Percentiles rank a stretch among this genome's conserved stretches.
phyloP scores from a whole-genome alignment of 2,888 invertebrate species.

The Perizoma affinitatum region DNA sequence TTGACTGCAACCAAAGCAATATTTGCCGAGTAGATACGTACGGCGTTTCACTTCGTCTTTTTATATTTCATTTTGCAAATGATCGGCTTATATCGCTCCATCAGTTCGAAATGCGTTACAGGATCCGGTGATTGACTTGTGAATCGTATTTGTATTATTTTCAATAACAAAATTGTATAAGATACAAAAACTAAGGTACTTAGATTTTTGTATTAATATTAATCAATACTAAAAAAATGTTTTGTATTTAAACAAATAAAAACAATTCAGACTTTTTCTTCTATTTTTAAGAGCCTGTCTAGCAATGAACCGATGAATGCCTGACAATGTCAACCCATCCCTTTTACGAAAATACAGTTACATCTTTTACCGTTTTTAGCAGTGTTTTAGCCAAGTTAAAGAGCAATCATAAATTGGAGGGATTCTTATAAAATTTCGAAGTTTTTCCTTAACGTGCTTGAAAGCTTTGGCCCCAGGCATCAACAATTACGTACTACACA shows the following conservation, averaged over 20 bases:
- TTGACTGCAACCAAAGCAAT: no score
- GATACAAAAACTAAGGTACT: no score
- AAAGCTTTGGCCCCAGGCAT: conserved; percentile 72
- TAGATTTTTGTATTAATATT: no score
- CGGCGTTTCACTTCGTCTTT: conserved; percentile 18
- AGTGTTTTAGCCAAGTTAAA: conserved; percentile 16
- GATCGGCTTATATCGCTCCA: conserved; percentile 76
- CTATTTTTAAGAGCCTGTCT: no score
- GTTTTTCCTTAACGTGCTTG: conserved; percentile 66
- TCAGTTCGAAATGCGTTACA: conserved; percentile 71
- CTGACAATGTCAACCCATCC: no score
- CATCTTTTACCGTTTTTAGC: no score
- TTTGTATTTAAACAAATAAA: no score
- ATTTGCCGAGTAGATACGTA: no score
- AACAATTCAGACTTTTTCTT: no score
- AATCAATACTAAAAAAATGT: no score
- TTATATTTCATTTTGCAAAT: conserved; percentile 66
- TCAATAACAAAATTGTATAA: conserved; percentile 49
- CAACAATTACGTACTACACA: conserved; percentile 77
- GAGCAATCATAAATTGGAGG: conserved; percentile 54
- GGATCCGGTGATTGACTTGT: conserved; percentile 74
- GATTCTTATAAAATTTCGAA: conserved; percentile 64
- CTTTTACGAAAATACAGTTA: no score
- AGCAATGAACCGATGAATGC: no score
- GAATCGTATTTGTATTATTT: conserved; percentile 70